phyloP scores from a whole-genome alignment of 2,113 vertebrate genomes.

The Myanophis thanlyinensis region DNA sequence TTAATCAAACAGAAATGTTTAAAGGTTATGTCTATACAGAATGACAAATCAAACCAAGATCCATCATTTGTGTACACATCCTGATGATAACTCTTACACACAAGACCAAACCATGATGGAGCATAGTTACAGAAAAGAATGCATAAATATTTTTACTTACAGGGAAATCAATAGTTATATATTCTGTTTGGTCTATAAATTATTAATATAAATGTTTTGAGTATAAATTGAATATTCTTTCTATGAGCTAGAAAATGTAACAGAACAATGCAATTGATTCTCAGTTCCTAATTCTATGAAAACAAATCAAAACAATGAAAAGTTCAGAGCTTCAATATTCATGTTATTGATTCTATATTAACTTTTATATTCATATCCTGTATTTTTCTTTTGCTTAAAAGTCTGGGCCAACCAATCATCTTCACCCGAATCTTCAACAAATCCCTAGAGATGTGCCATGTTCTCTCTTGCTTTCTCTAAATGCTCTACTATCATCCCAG shows the following conservation, averaged over 20 bases:
- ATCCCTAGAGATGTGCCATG: no score
- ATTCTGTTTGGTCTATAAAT: not conserved
- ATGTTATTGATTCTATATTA: not conserved
- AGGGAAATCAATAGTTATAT: not conserved
- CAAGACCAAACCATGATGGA: not conserved
- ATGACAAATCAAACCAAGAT: not conserved
- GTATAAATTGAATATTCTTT: not conserved
- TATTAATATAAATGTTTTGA: not conserved
- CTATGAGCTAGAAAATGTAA: not conserved
- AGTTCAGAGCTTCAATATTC: not conserved
- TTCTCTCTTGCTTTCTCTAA: no score
- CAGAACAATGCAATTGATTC: not conserved
- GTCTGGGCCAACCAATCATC: no score
- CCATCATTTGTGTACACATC: not conserved
- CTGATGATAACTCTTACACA: not conserved
- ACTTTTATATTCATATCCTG: not conserved
- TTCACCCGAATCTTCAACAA: no score
- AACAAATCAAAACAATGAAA: not conserved
- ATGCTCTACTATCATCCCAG: no score
- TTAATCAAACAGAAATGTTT: not conserved
- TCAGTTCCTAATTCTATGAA: not conserved
- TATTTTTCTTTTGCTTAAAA: no score
- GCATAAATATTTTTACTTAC: not conserved
- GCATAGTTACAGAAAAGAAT: not conserved
- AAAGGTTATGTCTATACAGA: constrained; percentile 1